A percentile compares a stretch with the other conserved stretches of the same genome.
phyloP scores from a whole-genome alignment of 1,140 invertebrate species.

The Eriocheir sinensis region DNA sequence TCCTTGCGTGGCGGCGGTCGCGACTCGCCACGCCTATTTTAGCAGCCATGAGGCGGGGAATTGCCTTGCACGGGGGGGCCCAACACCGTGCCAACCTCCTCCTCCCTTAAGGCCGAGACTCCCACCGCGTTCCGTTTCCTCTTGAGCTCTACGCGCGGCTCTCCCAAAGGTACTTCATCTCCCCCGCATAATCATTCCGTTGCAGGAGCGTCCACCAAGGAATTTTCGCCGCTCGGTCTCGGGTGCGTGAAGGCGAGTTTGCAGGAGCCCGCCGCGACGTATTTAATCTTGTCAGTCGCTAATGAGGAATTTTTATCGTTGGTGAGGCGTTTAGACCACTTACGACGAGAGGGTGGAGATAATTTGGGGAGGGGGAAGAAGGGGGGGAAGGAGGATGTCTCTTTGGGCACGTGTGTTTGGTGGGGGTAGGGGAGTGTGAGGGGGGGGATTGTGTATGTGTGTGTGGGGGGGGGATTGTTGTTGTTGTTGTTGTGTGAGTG shows the following conservation, averaged over 20 bases:
- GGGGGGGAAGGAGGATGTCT: not conserved
- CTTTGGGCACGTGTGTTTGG: not conserved
- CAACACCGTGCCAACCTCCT: slow-evolving; percentile 35
- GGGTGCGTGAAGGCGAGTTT: not conserved
- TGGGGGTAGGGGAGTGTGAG: not conserved
- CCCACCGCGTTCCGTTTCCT: not conserved
- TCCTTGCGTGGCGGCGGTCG: slow-evolving; percentile 11
- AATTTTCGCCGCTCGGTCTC: not conserved
- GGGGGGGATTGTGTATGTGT: not conserved
- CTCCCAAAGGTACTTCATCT: not conserved
- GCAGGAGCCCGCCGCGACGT: not conserved
- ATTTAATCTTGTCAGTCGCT: slow-evolving; percentile 16
- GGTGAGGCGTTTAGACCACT: slow-evolving; percentile 26
- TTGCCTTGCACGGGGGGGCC: not conserved
- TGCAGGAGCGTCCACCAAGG: not conserved
- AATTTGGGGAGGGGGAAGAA: not conserved
- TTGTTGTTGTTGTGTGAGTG: no score
- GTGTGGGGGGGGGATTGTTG: no score
- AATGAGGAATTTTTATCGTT: slow-evolving; percentile 12
- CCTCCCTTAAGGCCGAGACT: not conserved
- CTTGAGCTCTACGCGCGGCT: not conserved
- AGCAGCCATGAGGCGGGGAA: slow-evolving; percentile 33
- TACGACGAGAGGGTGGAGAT: not conserved
- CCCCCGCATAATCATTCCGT: not conserved
- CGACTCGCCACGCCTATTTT: slow-evolving; percentile 48